These are phyloP conservation scores for Beris morrisii DNA, from an alignment of 2,888 invertebrate genomes.

Conservation along the genomic window DNA sequence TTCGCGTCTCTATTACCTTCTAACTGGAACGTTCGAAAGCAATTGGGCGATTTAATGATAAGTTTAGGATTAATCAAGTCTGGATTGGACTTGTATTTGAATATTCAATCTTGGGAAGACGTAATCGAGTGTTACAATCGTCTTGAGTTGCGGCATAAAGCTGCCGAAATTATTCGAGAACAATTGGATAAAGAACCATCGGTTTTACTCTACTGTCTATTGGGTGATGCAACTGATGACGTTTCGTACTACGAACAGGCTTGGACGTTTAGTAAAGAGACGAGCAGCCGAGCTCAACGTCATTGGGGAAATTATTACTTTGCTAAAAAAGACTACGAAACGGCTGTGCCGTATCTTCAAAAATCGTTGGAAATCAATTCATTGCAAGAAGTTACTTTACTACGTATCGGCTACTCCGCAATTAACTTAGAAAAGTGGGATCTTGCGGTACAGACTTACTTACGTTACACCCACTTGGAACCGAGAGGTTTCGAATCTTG, in stretches of 20 bases:
- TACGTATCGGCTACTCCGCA: slow-evolving; percentile 83
- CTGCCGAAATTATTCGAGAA: slow-evolving; percentile 83
- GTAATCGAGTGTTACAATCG: slow-evolving; percentile 89
- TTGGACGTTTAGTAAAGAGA: slow-evolving; percentile 82
- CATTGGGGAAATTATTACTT: slow-evolving; percentile 86
- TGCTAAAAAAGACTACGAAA: slow-evolving; percentile 71
- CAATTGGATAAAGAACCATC: slow-evolving; percentile 78
- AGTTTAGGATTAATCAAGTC: slow-evolving; percentile 82
- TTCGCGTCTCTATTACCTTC: slow-evolving; percentile 75
- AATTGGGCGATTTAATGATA: slow-evolving; percentile 76
- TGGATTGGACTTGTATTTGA: slow-evolving; percentile 76
- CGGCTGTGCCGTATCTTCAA: slow-evolving; percentile 80
- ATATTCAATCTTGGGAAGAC: slow-evolving; percentile 86
- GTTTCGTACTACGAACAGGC: slow-evolving; percentile 81
- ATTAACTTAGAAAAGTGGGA: slow-evolving; percentile 79
- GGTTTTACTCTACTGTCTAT: slow-evolving; percentile 82
- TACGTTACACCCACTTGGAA: slow-evolving; percentile 84
- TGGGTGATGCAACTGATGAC: slow-evolving; percentile 87
- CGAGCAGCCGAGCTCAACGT: slow-evolving; percentile 81
- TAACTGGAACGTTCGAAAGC: slow-evolving; percentile 75
- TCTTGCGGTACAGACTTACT: slow-evolving; percentile 79
- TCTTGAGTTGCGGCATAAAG: slow-evolving; percentile 83
- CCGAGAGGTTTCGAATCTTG: slow-evolving; percentile 92
- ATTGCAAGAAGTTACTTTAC: slow-evolving; percentile 84
- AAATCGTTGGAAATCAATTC: slow-evolving; percentile 83